Percentiles rank a stretch among this genome's conserved stretches.
These are phyloP conservation scores for Epizoanthus fatuus DNA, from an alignment of 92 coral and sea anemone species.

Conservation along the genomic window DNA sequence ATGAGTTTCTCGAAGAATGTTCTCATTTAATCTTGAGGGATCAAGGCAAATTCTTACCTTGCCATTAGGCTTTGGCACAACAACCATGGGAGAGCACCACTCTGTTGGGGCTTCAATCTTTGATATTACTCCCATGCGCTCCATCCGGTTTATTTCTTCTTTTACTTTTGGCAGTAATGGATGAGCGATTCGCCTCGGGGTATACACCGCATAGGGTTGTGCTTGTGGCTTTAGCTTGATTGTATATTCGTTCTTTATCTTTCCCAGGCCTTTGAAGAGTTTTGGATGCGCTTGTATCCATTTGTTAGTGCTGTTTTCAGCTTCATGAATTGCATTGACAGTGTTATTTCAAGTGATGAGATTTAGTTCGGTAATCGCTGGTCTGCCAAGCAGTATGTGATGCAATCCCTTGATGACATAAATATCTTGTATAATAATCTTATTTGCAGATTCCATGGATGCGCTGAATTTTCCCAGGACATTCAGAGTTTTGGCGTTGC, in stretches of 20 bases:
- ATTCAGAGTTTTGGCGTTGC: slow-evolving; percentile 21
- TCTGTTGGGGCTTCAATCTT: slow-evolving; percentile 11
- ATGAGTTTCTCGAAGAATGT: slow-evolving; percentile 9
- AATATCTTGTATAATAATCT: slow-evolving; percentile 7
- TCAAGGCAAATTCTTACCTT: slow-evolving; percentile 35
- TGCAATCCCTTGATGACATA: slow-evolving; percentile 33
- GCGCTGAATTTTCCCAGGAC: slow-evolving; percentile 3
- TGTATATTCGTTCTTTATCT: slow-evolving; percentile 18
- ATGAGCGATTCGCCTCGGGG: slow-evolving; percentile 16
- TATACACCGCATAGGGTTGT: slow-evolving; percentile 6
- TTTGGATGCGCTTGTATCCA: not conserved
- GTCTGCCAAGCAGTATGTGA: not conserved
- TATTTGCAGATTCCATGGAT: not conserved
- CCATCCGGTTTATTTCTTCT: slow-evolving; percentile 17
- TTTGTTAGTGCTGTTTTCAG: not conserved
- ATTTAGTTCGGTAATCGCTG: no score
- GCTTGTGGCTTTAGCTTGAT: slow-evolving; percentile 9
- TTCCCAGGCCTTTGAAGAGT: slow-evolving; percentile 36
- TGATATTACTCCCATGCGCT: slow-evolving; percentile 33
- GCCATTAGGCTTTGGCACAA: slow-evolving; percentile 21
- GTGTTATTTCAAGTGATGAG: no score
- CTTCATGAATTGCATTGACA: no score
- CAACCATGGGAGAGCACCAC: slow-evolving; percentile 38
- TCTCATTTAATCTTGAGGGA: slow-evolving; percentile 28
- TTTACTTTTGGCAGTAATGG: slow-evolving; percentile 9